Conservation (phyloP, 92 coral and sea anemone species). For the Ricordea florida region DNA sequence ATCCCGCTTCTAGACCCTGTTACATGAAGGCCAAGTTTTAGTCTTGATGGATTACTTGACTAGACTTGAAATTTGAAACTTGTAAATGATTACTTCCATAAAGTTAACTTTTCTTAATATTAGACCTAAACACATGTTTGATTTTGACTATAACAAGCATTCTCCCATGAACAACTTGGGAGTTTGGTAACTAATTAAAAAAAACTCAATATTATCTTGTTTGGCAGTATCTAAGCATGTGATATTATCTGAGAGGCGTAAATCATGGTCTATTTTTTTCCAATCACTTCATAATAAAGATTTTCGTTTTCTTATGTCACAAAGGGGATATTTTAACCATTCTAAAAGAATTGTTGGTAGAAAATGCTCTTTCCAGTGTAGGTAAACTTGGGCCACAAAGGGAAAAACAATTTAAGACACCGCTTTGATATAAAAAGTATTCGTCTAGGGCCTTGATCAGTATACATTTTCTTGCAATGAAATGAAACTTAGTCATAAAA, state of each 20-base stretch:
- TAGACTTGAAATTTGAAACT: neutral
- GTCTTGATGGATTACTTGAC: neutral
- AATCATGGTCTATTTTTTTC: neutral
- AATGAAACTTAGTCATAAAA: no score
- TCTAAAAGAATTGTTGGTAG: conserved; percentile 3
- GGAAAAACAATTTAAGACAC: no score
- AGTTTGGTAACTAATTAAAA: neutral
- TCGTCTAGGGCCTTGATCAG: no score
- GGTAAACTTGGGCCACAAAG: no score
- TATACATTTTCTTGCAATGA: no score
- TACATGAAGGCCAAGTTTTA: neutral
- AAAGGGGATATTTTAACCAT: conserved; percentile 3
- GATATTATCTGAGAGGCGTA: neutral
- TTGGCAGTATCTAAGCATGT: neutral
- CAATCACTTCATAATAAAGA: no score
- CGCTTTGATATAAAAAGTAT: no score
- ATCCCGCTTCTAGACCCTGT: no score
- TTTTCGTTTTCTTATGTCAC: neutral
- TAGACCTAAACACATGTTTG: neutral
- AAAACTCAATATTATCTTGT: neutral
- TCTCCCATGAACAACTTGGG: neutral
- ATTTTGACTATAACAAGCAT: neutral
- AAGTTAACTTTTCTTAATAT: neutral
- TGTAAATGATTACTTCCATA: neutral
- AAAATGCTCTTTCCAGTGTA: neutral